These are phyloP conservation scores for Cyphomyrus discorhynchus DNA, from an alignment of 2,113 vertebrate genomes.

Conservation along the genomic window DNA sequence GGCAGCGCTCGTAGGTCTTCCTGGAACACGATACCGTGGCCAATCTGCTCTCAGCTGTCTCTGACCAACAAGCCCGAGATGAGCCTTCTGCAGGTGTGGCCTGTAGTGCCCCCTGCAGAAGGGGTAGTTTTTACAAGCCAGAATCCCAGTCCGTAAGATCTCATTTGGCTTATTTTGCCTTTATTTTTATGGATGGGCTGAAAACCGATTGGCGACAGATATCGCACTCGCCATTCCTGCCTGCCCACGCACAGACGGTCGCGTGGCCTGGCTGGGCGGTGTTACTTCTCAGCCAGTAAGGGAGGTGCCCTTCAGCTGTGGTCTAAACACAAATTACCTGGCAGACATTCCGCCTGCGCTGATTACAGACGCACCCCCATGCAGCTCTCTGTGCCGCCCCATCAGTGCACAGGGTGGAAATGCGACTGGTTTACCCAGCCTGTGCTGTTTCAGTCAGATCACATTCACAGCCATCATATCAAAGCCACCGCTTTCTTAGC, in stretches of 20 bases:
- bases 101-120: background rate
- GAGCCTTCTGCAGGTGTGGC: background rate
- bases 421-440: background rate
- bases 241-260: background rate
- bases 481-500: background rate
- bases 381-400: background rate
- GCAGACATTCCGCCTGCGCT: background rate
- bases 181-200: background rate
- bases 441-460: background rate
- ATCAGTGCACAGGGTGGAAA: background rate
- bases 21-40: background rate
- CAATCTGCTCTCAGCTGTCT: slow-evolving; percentile 10
- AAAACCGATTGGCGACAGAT: background rate
- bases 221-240: background rate
- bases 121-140: background rate
- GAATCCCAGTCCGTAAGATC: background rate
- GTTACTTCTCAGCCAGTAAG: background rate
- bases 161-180: background rate
- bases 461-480: background rate
- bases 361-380: background rate
- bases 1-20: background rate
- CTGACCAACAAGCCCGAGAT: background rate
- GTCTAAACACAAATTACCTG: background rate
- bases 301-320: background rate
- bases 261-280: background rate